Percentiles rank a stretch among this genome's conserved stretches.
Evolutionary conservation across 2,113 vertebrate genomes (phyloP).

Genomic region (Channa argus): DNA sequence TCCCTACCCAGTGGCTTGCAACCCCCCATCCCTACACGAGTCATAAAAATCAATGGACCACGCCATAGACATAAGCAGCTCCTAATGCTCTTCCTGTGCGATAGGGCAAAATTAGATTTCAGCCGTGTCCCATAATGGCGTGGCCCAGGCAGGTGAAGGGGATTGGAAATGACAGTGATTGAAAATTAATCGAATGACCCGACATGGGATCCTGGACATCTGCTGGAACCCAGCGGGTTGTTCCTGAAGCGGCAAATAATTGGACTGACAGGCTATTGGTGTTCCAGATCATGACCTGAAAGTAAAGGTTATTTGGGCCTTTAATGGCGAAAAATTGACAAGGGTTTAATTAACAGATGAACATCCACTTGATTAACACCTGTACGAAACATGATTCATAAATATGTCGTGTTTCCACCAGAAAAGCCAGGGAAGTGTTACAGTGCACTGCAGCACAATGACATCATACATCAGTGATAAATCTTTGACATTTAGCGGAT

Average conservation of each 20-base stretch:
- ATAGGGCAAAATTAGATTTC: constrained; percentile 85
- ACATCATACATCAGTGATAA: not conserved
- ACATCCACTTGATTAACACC: not conserved
- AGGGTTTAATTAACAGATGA: too few relatives aligned
- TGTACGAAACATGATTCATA: not conserved
- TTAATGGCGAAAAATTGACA: too few relatives aligned
- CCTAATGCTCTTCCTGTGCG: constrained; percentile 83
- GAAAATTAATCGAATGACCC: constrained; percentile 87
- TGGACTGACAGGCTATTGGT: constrained; percentile 32
- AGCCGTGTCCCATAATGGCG: constrained; percentile 81
- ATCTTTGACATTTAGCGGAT: not conserved
- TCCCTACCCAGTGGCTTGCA: constrained; percentile 44
- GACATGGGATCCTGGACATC: constrained; percentile 81
- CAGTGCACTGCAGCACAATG: not conserved
- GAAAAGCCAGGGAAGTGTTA: too few relatives aligned
- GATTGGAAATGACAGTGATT: constrained; percentile 81
- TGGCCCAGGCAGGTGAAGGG: constrained; percentile 79
- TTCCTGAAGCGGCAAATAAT: constrained; percentile 58
- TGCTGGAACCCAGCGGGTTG: constrained; percentile 75
- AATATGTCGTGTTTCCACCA: not conserved
- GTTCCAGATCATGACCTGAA: constrained; percentile 32
- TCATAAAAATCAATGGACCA: constrained; percentile 80
- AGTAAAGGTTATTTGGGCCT: constrained; percentile 20
- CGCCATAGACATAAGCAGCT: constrained; percentile 80
- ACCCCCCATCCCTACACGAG: constrained; percentile 57